Evolutionary conservation across 2,797 vertebrate species (phyloP).

Genomic region (Poecilia picta): DNA sequence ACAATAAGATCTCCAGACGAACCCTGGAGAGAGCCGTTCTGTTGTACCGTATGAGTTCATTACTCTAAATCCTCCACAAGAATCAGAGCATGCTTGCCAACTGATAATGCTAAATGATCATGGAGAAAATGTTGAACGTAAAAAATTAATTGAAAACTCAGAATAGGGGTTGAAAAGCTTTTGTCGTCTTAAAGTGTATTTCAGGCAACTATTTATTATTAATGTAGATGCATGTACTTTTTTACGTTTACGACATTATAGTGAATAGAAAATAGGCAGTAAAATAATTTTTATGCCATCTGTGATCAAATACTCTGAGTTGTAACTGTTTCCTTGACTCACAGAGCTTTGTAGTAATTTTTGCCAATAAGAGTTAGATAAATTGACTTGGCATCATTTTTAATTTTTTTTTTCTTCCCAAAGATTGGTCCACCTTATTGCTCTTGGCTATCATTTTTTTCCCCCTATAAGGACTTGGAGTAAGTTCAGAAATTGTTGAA

Average conservation of each 20-base stretch:
- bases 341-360: constrained; percentile 43
- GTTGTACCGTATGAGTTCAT: constrained; percentile 66
- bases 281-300: neutral
- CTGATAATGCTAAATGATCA: constrained; percentile 60
- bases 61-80: constrained; percentile 70
- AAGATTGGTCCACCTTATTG: constrained; percentile 58
- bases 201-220: neutral
- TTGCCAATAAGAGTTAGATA: constrained; percentile 52
- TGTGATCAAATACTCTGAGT: constrained; percentile 12
- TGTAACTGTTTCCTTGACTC: constrained; percentile 37
- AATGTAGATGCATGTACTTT: neutral
- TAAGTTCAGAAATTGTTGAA: constrained; percentile 63
- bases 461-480: constrained; percentile 34
- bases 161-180: constrained; percentile 46
- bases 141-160: constrained; percentile 70
- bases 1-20: constrained; percentile 64
- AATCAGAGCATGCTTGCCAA: constrained; percentile 59
- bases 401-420: constrained; percentile 18
- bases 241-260: neutral
- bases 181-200: constrained; percentile 29
- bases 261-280: neutral
- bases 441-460: constrained; percentile 46
- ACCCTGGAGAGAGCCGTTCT: constrained; percentile 59
- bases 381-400: constrained; percentile 50
- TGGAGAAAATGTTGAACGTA: constrained; percentile 37